phyloP scores from a whole-genome alignment of 2,113 vertebrate species.

The Heterotilapia buettikoferi region DNA sequence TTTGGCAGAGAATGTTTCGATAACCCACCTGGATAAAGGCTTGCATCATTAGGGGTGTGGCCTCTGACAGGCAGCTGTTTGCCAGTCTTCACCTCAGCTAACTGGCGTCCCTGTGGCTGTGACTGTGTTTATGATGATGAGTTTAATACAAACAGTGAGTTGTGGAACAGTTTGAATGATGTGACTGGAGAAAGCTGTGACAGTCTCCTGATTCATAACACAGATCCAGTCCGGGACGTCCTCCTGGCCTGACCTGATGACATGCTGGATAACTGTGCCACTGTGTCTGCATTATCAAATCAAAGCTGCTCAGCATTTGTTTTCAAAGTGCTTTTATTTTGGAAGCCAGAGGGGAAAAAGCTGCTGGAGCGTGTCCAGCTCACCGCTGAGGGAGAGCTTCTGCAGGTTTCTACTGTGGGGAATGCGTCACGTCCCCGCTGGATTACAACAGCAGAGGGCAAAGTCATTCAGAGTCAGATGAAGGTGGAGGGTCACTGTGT shows the following conservation, averaged over 20 bases:
- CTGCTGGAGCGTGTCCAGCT: not conserved
- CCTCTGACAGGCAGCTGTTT: not conserved
- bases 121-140: not conserved
- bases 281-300: not conserved
- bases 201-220: not conserved
- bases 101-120: rapidly evolving
- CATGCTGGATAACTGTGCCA: not conserved
- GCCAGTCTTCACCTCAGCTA: not conserved
- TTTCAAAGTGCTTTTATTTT: not conserved
- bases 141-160: not conserved
- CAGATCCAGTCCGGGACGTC: not conserved
- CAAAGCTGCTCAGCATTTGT: not conserved
- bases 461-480: not conserved
- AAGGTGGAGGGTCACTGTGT: not conserved
- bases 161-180: not conserved
- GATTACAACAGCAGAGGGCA: not conserved
- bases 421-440: not conserved
- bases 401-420: not conserved
- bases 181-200: not conserved
- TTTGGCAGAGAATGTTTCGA: not conserved
- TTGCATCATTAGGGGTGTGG: not conserved
- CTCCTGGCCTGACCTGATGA: not conserved
- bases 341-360: not conserved
- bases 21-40: not conserved
- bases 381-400: not conserved